These are phyloP conservation scores for Luehdorfia chinensis DNA, from an alignment of 1,140 invertebrate genomes.

Conservation along the genomic window DNA sequence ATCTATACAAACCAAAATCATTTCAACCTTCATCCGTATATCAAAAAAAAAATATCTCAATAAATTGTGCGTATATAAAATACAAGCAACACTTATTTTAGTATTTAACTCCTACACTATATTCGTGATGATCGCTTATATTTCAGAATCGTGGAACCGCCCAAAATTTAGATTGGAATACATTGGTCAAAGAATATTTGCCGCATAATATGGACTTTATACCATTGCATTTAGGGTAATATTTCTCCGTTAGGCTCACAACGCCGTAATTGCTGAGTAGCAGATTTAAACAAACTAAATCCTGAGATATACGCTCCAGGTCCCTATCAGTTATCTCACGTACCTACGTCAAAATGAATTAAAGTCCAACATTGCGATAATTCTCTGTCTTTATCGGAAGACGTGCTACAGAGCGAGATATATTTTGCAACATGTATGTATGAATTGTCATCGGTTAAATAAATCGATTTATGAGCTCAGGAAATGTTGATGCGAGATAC, in stretches of 20 bases:
- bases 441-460: conserved; percentile 10
- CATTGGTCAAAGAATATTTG: conserved; percentile 4
- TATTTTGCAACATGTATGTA: background rate
- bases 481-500: conserved; percentile 11
- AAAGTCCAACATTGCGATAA: conserved; percentile 30
- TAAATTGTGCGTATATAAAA: too few relatives aligned
- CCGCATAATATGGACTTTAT: conserved; percentile 13
- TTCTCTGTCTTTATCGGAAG: conserved; percentile 17
- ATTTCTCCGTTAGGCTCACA: conserved; percentile 2
- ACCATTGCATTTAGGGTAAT: conserved; percentile 15
- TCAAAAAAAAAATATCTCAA: too few relatives aligned
- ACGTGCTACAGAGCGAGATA: conserved; percentile 15
- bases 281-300: conserved; percentile 47
- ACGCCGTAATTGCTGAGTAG: conserved; percentile 27
- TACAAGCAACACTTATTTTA: too few relatives aligned
- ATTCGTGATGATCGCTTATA: conserved; percentile 52
- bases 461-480: conserved; percentile 16
- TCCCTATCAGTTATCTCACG: conserved; percentile 31
- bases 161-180: conserved; percentile 56
- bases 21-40: too few relatives aligned
- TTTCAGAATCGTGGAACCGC: conserved; percentile 46
- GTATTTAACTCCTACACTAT: conserved; percentile 31
- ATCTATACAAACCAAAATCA: too few relatives aligned
- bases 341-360: conserved; percentile 41
- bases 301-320: conserved; percentile 31